Evolutionary conservation across 2,113 vertebrate genomes (phyloP).

Genomic region (Marcusenius ussheri): DNA sequence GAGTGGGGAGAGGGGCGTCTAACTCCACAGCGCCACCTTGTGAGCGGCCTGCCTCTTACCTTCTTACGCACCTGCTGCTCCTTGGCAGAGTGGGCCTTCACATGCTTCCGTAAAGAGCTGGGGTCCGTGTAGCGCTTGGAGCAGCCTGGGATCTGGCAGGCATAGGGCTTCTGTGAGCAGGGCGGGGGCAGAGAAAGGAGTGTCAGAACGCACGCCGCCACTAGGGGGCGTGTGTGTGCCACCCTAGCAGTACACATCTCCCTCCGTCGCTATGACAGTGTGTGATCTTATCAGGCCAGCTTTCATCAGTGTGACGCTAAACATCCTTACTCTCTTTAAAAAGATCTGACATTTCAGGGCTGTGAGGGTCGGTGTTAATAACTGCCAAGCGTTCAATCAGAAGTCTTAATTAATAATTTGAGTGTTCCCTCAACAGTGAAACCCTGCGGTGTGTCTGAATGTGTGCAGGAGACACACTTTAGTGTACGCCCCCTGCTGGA

Average conservation of each 20-base stretch:
- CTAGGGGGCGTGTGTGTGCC: background rate
- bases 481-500: background rate
- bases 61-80: conserved; percentile 93
- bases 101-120: conserved; percentile 95
- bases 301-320: background rate
- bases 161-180: conserved; percentile 82
- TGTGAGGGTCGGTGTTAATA: background rate
- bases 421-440: background rate
- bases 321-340: background rate
- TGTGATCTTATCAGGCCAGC: background rate
- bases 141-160: conserved; percentile 94
- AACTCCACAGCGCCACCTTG: background rate
- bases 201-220: conserved; percentile 11
- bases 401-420: background rate
- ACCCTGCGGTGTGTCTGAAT: background rate
- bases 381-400: background rate
- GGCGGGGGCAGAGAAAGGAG: background rate
- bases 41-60: conserved; percentile 62
- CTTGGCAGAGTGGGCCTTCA: conserved; percentile 95
- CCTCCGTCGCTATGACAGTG: background rate
- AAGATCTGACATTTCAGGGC: background rate
- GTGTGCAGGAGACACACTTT: background rate
- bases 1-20: background rate
- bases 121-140: conserved; percentile 97
- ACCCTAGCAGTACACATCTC: background rate